Evolutionary conservation across 2,888 invertebrate species (phyloP).

Genomic region (Zaprionus lineosus): DNA sequence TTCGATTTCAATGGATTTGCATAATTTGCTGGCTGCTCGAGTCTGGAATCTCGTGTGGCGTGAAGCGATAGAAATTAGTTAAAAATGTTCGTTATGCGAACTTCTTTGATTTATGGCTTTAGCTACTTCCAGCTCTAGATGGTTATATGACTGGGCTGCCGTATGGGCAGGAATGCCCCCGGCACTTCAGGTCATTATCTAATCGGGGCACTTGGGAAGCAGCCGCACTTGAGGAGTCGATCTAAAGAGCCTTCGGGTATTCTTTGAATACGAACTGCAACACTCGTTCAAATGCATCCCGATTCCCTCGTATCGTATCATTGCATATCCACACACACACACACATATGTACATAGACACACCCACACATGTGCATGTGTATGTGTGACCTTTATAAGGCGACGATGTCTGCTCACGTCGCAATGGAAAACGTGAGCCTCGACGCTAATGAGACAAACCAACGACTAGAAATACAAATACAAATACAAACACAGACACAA

Average conservation of each 20-base stretch:
- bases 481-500: too few relatives aligned
- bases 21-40: constrained; percentile 49
- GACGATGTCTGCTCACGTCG: constrained; percentile 31
- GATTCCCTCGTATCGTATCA: too few relatives aligned
- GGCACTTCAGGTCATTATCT: too few relatives aligned
- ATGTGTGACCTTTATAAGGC: constrained; percentile 6
- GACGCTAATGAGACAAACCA: constrained; percentile 50
- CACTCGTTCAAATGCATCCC: not conserved
- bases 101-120: constrained; percentile 32
- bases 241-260: too few relatives aligned
- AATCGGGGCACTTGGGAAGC: constrained; percentile 14
- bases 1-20: constrained; percentile 73
- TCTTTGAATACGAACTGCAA: too few relatives aligned
- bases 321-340: constrained; percentile 11
- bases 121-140: constrained; percentile 1
- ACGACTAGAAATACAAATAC: constrained; percentile 29
- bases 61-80: constrained; percentile 32
- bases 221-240: constrained; percentile 5
- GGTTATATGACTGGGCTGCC: too few relatives aligned
- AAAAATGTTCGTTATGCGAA: constrained; percentile 16
- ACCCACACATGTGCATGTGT: not conserved
- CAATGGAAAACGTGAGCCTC: constrained; percentile 51
- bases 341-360: not conserved
- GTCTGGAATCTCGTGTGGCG: constrained; percentile 25
- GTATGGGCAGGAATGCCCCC: too few relatives aligned